Conservation (phyloP, 2,797 vertebrate genomes). For the Pagetopsis macropterus region DNA sequence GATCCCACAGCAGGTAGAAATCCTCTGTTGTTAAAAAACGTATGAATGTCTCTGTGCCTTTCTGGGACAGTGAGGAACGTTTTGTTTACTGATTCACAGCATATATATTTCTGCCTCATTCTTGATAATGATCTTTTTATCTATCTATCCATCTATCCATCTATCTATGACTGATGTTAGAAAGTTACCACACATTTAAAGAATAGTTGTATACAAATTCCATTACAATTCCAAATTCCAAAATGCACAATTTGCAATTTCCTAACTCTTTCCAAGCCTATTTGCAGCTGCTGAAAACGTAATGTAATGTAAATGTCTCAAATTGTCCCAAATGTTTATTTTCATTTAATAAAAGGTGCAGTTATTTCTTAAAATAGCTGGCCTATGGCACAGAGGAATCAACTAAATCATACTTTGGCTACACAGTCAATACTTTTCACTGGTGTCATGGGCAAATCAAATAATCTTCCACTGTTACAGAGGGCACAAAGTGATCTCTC, state of each 20-base stretch:
- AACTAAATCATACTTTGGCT: background rate
- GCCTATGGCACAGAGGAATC: background rate
- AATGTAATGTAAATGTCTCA: background rate
- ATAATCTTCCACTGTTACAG: background rate
- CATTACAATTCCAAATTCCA: background rate
- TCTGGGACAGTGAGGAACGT: background rate
- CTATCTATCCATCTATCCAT: background rate
- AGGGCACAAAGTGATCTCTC: background rate
- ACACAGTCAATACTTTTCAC: background rate
- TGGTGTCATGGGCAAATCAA: background rate
- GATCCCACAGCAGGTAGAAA: conserved; percentile 14
- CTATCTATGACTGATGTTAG: background rate
- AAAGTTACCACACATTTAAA: background rate
- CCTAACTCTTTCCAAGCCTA: background rate
- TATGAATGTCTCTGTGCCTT: background rate
- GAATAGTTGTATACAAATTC: background rate
- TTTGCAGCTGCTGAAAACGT: background rate
- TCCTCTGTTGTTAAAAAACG: background rate
- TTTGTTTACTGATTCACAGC: background rate
- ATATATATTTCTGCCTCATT: background rate
- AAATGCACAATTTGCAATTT: background rate
- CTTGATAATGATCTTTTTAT: background rate
- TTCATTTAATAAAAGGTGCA: background rate
- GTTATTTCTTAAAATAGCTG: background rate
- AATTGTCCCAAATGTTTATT: background rate